Percentiles rank a stretch among this genome's conserved stretches.
Evolutionary conservation across 2,888 invertebrate genomes (phyloP).

Genomic region (Xylota segnis): DNA sequence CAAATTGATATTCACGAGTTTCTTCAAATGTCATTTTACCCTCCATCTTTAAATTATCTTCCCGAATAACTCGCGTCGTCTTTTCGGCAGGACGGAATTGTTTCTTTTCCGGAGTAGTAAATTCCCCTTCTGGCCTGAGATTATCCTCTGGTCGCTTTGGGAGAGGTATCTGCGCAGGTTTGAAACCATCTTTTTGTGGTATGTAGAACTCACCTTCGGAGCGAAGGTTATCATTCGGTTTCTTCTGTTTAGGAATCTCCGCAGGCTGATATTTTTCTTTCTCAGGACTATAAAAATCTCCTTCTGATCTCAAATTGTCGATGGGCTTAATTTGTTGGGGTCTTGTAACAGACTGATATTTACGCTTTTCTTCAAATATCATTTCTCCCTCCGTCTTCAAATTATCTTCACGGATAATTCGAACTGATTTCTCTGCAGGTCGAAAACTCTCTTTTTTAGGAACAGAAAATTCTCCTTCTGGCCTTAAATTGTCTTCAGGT

Average conservation of each 20-base stretch:
- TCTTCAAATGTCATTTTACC: constrained; percentile 85
- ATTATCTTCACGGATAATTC: constrained; percentile 85
- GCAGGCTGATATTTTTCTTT: constrained; percentile 82
- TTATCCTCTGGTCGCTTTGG: neutral
- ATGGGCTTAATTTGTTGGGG: constrained; percentile 83
- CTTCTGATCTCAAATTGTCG: constrained; percentile 84
- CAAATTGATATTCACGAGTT: constrained; percentile 85
- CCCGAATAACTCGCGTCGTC: constrained; percentile 83
- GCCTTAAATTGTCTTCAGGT: constrained; percentile 84
- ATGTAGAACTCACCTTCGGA: constrained; percentile 86
- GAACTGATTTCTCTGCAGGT: constrained; percentile 83
- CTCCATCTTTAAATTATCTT: constrained; percentile 86
- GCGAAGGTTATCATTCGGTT: constrained; percentile 81
- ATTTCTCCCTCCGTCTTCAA: constrained; percentile 85
- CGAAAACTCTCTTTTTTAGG: constrained; percentile 81
- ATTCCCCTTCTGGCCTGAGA: neutral
- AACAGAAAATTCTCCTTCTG: constrained; percentile 79
- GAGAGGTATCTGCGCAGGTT: neutral
- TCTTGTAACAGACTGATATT: constrained; percentile 84
- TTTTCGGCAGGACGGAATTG: neutral
- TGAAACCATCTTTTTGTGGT: constrained; percentile 75
- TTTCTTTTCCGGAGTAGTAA: neutral
- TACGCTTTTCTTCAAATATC: constrained; percentile 81
- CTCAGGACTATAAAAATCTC: constrained; percentile 81
- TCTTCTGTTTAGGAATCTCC: constrained; percentile 85